Evolutionary conservation across 2,888 invertebrate species (phyloP), one percentile per base, ranked within the genome.

Genomic region (Allophyes oxyacanthae): DNA sequence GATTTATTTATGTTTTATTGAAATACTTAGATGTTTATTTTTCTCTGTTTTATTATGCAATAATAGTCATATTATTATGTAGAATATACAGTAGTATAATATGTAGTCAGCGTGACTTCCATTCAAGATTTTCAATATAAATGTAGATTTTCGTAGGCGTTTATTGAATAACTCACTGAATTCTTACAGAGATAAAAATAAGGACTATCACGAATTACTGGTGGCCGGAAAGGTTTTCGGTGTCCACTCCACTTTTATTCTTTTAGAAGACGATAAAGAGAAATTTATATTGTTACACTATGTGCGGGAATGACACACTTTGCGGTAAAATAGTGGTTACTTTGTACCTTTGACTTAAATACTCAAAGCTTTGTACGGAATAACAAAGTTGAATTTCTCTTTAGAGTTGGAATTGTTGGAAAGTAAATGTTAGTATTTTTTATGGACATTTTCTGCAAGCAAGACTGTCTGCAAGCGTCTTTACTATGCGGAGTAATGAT

Each of bases 181-280:
- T 30, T 6, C 30, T 20, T 15, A 28, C 34, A 14, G 9, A 44
- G 30, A 43, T 54, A 46, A 55, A 56, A 43, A 54, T 42, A 53
- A 38, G 14, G 26, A 40, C 55, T 64, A 52, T 37, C 34, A 34
- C 34, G 28, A 51, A 53, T 53, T 38, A 37, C 49, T 44, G 15
- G 30, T 30, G 25, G 14, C 32, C 30, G 50, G 49, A 77, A 72
- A 75, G 75, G 64, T 48, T 75, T 75, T 68, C 53, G 25, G 0
- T 75, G 75, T 75, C 57, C 61, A 51, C 60, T 49, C 41, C 32
- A 30, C 50, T 75, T 63, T 68, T 65, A 75, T 63, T 51, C 41
- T 46, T 33, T 56, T 52, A 51, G 10, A 26, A 45, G 41, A 44
- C 51, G 9, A 63, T 77, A 75, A 67, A 63, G 42, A 28, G 8